A percentile compares a stretch with the other conserved stretches of the same genome.
phyloP scores from a whole-genome alignment of 2,797 vertebrate species.

The Spea hammondii region DNA sequence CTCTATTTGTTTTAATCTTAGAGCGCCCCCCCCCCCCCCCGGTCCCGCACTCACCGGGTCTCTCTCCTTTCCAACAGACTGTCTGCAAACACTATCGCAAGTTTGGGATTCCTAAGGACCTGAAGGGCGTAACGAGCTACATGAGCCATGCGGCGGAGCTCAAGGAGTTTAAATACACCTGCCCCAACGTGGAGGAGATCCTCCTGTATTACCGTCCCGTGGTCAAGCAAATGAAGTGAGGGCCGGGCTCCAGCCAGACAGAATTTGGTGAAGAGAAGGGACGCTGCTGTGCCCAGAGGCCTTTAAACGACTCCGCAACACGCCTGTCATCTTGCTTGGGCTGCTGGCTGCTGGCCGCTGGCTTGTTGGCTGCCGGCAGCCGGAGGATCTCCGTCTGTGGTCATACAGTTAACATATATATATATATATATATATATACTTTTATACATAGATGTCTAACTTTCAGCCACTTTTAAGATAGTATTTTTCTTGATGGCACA shows the following conservation, averaged over 20 bases:
- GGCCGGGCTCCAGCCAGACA: background rate
- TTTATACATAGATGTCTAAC: too few species aligned
- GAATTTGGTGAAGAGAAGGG: background rate
- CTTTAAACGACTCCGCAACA: too few species aligned
- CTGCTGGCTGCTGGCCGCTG: background rate
- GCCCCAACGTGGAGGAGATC: slow-evolving; percentile 80
- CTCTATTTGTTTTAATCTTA: background rate
- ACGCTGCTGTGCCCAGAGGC: background rate
- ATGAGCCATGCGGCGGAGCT: slow-evolving; percentile 69
- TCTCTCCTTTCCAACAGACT: slow-evolving; percentile 64
- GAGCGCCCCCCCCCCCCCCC: background rate
- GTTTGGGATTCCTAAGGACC: slow-evolving; percentile 73
- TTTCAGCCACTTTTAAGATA: too few species aligned
- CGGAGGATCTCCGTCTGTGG: background rate
- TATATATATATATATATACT: too few species aligned
- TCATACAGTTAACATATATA: too few species aligned
- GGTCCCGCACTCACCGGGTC: background rate
- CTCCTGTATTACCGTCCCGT: slow-evolving; percentile 75
- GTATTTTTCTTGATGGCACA: too few species aligned
- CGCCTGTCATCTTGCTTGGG: too few species aligned
- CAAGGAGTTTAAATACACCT: slow-evolving; percentile 83
- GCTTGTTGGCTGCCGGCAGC: background rate
- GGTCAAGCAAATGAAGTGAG: slow-evolving; percentile 55
- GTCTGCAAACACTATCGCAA: slow-evolving; percentile 80
- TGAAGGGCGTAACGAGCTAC: slow-evolving; percentile 75